Percentiles rank a stretch among this genome's conserved stretches.
Conservation (phyloP, 2,888 invertebrate species). For the Meganola albula region DNA sequence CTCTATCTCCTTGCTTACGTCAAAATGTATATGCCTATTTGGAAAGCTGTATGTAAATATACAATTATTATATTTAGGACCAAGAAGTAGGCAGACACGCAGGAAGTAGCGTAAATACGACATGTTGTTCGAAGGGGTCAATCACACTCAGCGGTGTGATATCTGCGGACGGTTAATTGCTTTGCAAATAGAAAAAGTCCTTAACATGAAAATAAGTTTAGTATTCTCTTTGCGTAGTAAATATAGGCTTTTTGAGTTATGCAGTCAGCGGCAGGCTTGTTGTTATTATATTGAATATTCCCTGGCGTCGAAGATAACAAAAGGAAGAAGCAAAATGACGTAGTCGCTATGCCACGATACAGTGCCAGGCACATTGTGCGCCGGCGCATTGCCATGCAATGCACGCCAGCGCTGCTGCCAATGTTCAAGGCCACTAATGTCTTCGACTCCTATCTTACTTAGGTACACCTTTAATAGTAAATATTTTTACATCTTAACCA, state of each 20-base stretch:
- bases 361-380: conserved; percentile 17
- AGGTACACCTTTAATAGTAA: no score
- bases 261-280: conserved; percentile 32
- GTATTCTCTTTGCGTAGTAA: conserved; percentile 34
- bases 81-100: no score
- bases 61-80: no score
- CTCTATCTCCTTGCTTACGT: no score
- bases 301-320: conserved; percentile 41
- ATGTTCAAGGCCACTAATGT: conserved; percentile 48
- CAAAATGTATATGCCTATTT: no score
- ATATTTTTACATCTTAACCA: no score
- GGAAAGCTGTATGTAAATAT: no score
- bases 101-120: no score
- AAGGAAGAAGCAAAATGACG: conserved; percentile 23
- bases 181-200: conserved; percentile 31
- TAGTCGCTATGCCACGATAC: neutral
- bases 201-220: conserved; percentile 24
- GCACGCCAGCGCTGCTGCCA: conserved; percentile 50
- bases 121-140: no score
- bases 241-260: conserved; percentile 40
- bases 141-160: conserved; percentile 24
- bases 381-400: conserved; percentile 46
- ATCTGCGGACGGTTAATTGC: conserved; percentile 27
- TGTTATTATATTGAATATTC: conserved; percentile 35
- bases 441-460: conserved; percentile 23